Evolutionary conservation across 2,113 vertebrate species (phyloP).

Genomic region (Varanus salvator): DNA sequence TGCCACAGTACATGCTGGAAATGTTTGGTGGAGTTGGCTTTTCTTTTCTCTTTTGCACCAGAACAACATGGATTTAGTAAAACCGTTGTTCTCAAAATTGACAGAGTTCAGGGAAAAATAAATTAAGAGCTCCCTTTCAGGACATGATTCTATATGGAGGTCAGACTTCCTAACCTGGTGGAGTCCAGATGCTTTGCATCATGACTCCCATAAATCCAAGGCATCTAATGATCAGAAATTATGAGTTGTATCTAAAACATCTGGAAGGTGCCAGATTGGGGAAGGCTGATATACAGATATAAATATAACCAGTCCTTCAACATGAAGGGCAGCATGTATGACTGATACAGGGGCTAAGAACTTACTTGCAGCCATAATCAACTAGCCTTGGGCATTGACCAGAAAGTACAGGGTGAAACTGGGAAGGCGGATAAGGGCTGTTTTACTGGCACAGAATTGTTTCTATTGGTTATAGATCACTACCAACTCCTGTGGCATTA

Average conservation of each 20-base stretch:
- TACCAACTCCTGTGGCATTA: not conserved
- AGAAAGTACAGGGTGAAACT: too few relatives aligned
- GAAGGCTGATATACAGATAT: conserved; percentile 13
- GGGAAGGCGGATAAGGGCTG: not conserved
- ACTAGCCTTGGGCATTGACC: not conserved
- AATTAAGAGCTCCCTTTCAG: conserved; percentile 36
- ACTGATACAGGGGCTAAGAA: too few relatives aligned
- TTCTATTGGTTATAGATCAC: not conserved
- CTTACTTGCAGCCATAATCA: not conserved
- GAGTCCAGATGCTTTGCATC: too few relatives aligned
- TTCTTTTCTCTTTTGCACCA: conserved; percentile 42
- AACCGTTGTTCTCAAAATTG: conserved; percentile 58
- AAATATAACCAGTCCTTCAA: not conserved
- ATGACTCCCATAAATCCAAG: too few relatives aligned
- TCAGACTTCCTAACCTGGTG: too few relatives aligned
- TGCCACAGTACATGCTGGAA: conserved; percentile 46
- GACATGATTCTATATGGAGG: conserved; percentile 56
- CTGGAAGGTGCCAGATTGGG: too few relatives aligned
- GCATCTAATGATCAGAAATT: too few relatives aligned
- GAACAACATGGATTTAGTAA: conserved; percentile 50
- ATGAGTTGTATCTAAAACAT: too few relatives aligned
- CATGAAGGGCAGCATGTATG: not conserved
- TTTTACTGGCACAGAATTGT: not conserved
- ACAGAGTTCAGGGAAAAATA: conserved; percentile 42
- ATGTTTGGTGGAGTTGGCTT: conserved; percentile 48